Conservation (phyloP, 2,797 vertebrate species). For the Salmo trutta region DNA sequence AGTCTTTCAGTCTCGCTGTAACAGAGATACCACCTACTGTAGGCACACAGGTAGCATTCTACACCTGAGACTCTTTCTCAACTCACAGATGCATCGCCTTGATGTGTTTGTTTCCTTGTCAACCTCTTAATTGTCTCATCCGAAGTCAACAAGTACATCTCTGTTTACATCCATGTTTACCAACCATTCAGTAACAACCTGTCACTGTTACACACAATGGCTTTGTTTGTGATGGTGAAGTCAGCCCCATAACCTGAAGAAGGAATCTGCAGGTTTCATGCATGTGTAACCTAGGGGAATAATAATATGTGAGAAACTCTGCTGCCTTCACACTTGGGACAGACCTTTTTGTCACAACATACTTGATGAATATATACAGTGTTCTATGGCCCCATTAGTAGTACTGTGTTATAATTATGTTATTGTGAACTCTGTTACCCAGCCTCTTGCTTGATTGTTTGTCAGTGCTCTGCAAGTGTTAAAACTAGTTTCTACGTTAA, state of each 20-base stretch:
- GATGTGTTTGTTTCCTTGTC: constrained; percentile 66
- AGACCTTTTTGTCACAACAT: constrained; percentile 11
- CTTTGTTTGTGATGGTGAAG: constrained; percentile 48
- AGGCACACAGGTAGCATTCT: neutral
- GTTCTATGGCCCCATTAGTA: neutral
- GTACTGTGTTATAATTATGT: neutral
- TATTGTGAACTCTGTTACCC: neutral
- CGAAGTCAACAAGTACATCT: constrained; percentile 61
- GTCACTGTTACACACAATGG: constrained; percentile 41
- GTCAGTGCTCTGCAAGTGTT: neutral
- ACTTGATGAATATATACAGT: neutral
- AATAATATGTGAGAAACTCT: constrained; percentile 42
- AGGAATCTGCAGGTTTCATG: constrained; percentile 16
- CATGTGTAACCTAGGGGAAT: constrained; percentile 1
- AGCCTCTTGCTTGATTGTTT: neutral
- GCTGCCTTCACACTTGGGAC: constrained; percentile 33
- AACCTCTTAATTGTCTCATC: constrained; percentile 67
- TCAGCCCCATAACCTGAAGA: constrained; percentile 18
- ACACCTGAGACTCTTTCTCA: neutral
- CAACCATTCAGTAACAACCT: constrained; percentile 48
- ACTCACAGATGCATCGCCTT: constrained; percentile 53
- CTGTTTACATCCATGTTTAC: constrained; percentile 67
- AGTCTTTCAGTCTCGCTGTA: neutral
- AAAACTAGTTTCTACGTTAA: neutral
- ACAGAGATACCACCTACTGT: neutral